Evolutionary conservation across 2,113 vertebrate species (phyloP), one percentile per base, ranked within the genome.

Genomic region (Oreochromis aureus): DNA sequence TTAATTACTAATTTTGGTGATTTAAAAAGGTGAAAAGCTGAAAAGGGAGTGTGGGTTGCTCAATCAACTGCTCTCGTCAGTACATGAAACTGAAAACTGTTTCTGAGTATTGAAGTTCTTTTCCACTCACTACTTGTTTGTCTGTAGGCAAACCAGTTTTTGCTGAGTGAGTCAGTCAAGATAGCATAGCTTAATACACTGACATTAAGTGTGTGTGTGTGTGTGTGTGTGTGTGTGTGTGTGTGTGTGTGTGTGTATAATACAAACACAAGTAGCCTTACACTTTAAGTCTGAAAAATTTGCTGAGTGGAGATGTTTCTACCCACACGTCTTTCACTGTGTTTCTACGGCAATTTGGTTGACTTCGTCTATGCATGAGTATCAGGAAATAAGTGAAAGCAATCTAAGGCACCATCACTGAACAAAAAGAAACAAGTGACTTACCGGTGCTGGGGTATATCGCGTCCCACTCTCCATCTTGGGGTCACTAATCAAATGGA

Each of bases 401-500:
- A 30, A 48, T 5, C 2, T 76, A 10, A 39, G 8, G 32, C 4
- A 5, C 18, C 30, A 27, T 27, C n/a, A 53, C 34, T 6, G 0
- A 13, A 34, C 32, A 55, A 8, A 46, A 16, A 3, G 32, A 44
- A 69, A 15, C 44, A 16, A 3, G 8, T 69, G 66, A 88, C 96
- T 95, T 94, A 94, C 90, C 66, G 82, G 5, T 7, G 90, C 90
- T 0, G 96, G 95, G 6, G 91, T 94, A 93, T 97, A 97, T 39
- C 91, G 95, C 86, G 91, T 86, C 48, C 95, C 96, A 48, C 92
- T 91, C 91, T 97, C 96, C 96, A 96, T 96, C 34, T 44, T 10
- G 24, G 36, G 1, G 32, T 16, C 2, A 48, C 71, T 12, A 27
- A 32, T 51, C 27, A 53, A 13, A 66, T 11, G 2, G 76, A 83